Percentiles rank a stretch among this genome's conserved stretches.
phyloP scores from a whole-genome alignment of 2,888 invertebrate species.

The Drosophila lutescens region DNA sequence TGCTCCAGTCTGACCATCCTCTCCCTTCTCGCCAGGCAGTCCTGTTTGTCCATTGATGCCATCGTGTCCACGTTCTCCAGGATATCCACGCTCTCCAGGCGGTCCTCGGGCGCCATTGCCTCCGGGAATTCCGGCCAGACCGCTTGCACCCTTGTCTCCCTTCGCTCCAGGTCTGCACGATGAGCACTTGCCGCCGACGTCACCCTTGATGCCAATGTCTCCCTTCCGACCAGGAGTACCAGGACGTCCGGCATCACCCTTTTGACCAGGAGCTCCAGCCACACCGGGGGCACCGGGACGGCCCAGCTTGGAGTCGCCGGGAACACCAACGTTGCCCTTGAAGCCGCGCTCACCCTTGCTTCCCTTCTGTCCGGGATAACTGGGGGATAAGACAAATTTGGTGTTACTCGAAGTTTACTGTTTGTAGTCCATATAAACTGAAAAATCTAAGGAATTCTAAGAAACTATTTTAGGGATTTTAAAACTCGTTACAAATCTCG shows the following conservation, averaged over 20 bases:
- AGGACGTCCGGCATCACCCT: slow-evolving; percentile 88
- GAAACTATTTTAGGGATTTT: too few species aligned
- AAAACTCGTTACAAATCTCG: too few species aligned
- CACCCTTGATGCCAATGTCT: slow-evolving; percentile 90
- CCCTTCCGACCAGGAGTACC: slow-evolving; percentile 88
- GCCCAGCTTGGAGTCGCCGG: slow-evolving; percentile 92
- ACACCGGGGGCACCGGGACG: slow-evolving; percentile 90
- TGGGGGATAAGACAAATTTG: slow-evolving; percentile 26
- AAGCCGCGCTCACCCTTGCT: slow-evolving; percentile 92
- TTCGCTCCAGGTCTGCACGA: slow-evolving; percentile 90
- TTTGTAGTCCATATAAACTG: too few species aligned
- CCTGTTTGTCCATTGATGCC: slow-evolving; percentile 88
- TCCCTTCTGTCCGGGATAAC: slow-evolving; percentile 88
- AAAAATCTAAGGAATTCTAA: too few species aligned
- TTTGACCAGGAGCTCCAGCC: slow-evolving; percentile 89
- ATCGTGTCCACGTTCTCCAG: slow-evolving; percentile 88
- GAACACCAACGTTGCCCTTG: slow-evolving; percentile 89
- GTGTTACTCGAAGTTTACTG: too few species aligned
- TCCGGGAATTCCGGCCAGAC: slow-evolving; percentile 89
- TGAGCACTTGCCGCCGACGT: slow-evolving; percentile 91
- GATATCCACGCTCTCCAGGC: slow-evolving; percentile 88
- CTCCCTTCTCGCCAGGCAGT: slow-evolving; percentile 79
- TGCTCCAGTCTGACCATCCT: slow-evolving; percentile 85
- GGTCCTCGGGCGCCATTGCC: slow-evolving; percentile 90
- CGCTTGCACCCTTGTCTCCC: slow-evolving; percentile 91